phyloP scores from a whole-genome alignment of 2,888 invertebrate genomes.

The Chrysolina haemoptera region DNA sequence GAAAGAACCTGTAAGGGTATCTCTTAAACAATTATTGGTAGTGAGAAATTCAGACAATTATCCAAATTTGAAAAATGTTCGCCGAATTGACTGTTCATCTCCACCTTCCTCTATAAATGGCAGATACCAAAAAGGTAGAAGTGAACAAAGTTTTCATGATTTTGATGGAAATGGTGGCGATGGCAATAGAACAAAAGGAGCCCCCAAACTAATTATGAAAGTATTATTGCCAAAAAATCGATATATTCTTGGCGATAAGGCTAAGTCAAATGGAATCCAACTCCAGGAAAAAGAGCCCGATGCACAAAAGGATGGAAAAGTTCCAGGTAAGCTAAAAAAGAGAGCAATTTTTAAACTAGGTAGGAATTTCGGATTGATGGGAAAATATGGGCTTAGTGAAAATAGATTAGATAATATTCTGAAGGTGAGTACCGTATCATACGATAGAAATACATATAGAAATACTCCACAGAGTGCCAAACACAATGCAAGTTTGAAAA shows the following conservation, averaged over 20 bases:
- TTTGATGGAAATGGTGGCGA: neutral
- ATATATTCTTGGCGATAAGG: neutral
- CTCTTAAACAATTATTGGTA: neutral
- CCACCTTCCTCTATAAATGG: neutral
- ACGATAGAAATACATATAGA: neutral
- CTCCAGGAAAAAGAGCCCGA: neutral
- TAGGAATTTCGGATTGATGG: neutral
- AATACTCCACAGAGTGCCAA: neutral
- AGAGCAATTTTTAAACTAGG: conserved; percentile 1
- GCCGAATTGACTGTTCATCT: neutral
- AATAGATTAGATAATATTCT: neutral
- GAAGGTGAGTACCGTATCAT: neutral
- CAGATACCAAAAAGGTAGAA: neutral
- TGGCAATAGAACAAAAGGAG: neutral
- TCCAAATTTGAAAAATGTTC: neutral
- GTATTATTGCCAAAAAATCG: neutral
- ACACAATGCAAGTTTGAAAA: neutral
- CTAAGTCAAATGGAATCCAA: neutral
- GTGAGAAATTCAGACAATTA: neutral
- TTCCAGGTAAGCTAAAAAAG: conserved; percentile 17
- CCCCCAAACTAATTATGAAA: conserved; percentile 5
- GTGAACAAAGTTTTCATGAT: neutral
- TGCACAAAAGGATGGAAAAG: neutral
- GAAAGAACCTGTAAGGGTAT: neutral
- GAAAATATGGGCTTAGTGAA: neutral